phyloP scores from a whole-genome alignment of 2,888 invertebrate species.

The Metallyticus violacea region DNA sequence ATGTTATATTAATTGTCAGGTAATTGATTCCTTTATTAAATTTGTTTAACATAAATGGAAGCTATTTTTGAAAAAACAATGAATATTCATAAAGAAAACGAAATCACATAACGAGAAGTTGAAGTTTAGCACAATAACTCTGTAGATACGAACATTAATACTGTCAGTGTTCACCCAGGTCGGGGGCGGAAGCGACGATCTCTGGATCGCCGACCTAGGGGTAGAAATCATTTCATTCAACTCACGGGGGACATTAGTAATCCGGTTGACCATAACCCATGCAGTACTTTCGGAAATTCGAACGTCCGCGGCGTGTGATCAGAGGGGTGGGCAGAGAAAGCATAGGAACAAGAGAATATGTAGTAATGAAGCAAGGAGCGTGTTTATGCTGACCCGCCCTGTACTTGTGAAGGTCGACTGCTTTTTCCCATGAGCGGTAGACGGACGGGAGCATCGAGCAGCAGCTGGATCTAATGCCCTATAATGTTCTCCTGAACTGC shows the following conservation, averaged over 20 bases:
- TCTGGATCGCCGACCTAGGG: no score
- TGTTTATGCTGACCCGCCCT: background rate
- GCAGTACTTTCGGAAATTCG: no score
- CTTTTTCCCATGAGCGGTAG: background rate
- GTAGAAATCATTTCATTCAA: no score
- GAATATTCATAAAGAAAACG: no score
- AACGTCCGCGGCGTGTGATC: background rate
- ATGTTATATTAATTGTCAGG: no score
- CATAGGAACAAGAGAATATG: background rate
- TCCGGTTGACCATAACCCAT: no score
- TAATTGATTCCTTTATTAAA: no score
- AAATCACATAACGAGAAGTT: no score
- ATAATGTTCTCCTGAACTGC: background rate
- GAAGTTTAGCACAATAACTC: no score
- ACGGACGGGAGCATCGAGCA: background rate
- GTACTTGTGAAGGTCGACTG: slow-evolving; percentile 8
- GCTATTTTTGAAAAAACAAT: no score
- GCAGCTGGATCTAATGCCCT: background rate
- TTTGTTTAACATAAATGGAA: no score
- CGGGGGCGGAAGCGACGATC: background rate
- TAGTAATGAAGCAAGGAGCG: background rate
- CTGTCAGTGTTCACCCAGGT: background rate
- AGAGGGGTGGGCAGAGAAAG: no score
- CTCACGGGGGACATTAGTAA: background rate
- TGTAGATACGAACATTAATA: background rate